Evolutionary conservation across 2,797 vertebrate genomes (phyloP).

Genomic region (Myotis pilosus): DNA sequence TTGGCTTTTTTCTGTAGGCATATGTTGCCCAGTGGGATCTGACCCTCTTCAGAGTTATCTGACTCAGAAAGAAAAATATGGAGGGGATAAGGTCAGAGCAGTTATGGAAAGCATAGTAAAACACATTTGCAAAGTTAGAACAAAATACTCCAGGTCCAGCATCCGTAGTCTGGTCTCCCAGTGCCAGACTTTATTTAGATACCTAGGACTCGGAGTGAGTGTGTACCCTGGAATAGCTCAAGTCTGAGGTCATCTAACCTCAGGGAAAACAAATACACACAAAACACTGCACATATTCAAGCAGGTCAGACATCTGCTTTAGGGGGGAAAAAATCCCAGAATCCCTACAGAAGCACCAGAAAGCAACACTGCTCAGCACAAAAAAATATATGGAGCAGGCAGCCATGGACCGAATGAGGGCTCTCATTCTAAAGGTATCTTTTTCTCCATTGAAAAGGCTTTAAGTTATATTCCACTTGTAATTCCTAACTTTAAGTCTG

Average conservation of each 20-base stretch:
- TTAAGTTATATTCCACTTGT: background rate
- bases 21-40: conserved; percentile 29
- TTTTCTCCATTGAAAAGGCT: background rate
- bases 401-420: background rate
- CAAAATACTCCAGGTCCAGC: background rate
- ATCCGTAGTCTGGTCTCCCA: background rate
- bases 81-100: background rate
- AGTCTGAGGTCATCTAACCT: background rate
- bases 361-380: background rate
- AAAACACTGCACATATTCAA: conserved; percentile 4
- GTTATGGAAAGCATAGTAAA: background rate
- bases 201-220: background rate
- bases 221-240: background rate
- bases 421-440: background rate
- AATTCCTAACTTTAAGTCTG: background rate
- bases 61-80: conserved; percentile 18
- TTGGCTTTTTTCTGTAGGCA: background rate
- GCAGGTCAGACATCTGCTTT: background rate
- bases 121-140: background rate
- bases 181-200: background rate
- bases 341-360: background rate
- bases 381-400: background rate
- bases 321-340: background rate
- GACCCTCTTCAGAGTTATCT: background rate
- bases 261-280: background rate